These are phyloP conservation scores for Parambassis ranga DNA, from an alignment of 2,797 vertebrate species.

Conservation along the genomic window DNA sequence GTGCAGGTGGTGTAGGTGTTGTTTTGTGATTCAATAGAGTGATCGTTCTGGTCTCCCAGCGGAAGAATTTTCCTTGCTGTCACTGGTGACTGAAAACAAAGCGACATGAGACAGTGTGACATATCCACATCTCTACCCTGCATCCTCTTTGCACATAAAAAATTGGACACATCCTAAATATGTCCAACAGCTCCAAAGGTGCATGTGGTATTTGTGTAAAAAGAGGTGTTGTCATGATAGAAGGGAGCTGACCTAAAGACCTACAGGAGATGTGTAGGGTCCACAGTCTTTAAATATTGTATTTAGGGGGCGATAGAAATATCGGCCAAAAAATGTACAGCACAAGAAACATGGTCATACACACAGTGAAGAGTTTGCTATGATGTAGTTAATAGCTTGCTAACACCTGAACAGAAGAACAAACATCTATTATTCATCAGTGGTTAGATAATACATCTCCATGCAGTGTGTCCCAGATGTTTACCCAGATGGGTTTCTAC, in stretches of 20 bases:
- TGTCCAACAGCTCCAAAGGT: constrained; percentile 1
- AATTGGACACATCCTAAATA: constrained; percentile 10
- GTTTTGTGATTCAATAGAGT: background rate
- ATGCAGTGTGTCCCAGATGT: constrained; percentile 3
- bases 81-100: constrained; percentile 3
- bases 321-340: too few species aligned
- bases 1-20: background rate
- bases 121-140: too few species aligned
- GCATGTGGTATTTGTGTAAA: background rate
- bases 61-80: background rate
- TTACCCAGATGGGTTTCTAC: constrained; percentile 8
- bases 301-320: too few species aligned
- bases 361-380: too few species aligned
- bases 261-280: background rate
- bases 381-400: too few species aligned
- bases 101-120: too few species aligned
- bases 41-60: background rate
- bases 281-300: too few species aligned
- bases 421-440: constrained; percentile 2
- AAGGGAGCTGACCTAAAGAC: background rate
- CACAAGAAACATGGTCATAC: too few species aligned
- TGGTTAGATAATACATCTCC: background rate
- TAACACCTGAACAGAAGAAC: background rate
- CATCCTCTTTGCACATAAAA: constrained; percentile 6
- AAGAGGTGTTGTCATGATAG: background rate